Conservation (phyloP, 2,797 vertebrate species). For the Perodicticus potto region DNA sequence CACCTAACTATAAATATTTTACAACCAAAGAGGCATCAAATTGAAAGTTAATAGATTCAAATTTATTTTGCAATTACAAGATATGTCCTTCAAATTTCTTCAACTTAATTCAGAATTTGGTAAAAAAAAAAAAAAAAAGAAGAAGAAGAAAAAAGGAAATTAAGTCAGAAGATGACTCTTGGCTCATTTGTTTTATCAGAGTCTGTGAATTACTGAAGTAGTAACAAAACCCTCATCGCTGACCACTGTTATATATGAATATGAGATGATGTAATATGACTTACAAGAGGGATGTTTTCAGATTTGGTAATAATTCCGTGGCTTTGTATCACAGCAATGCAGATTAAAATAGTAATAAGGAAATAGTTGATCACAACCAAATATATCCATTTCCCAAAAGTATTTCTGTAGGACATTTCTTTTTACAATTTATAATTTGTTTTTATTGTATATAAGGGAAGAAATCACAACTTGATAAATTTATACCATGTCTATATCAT, state of each 20-base stretch:
- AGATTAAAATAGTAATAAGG: not conserved
- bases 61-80: not conserved
- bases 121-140: not conserved
- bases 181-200: not conserved
- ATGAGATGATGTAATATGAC: not conserved
- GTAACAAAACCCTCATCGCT: not conserved
- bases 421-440: not conserved
- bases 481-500: not conserved
- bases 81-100: not conserved
- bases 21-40: not conserved
- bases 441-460: not conserved
- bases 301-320: not conserved
- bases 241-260: not conserved
- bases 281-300: not conserved
- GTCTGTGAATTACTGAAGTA: not conserved
- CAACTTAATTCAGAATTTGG: not conserved
- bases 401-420: not conserved
- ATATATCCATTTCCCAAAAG: not conserved
- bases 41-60: not conserved
- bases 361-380: not conserved
- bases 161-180: not conserved
- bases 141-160: not conserved
- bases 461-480: not conserved
- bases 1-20: not conserved
- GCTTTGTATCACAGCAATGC: not conserved